Percentiles rank a stretch among this genome's conserved stretches.
Evolutionary conservation across 2,888 invertebrate species (phyloP).

Genomic region (Eupithecia insigniata): DNA sequence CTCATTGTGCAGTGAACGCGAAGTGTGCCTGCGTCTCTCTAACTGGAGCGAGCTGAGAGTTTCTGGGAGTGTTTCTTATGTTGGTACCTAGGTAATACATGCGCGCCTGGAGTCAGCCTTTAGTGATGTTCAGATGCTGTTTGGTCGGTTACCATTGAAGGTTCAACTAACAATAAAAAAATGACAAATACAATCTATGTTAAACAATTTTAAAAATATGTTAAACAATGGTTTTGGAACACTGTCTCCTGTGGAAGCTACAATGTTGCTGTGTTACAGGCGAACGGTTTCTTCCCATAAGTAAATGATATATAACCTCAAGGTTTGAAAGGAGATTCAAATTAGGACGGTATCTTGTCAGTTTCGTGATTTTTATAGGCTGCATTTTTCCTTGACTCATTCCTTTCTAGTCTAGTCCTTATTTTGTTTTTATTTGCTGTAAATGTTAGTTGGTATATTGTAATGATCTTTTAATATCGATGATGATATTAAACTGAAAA

Average conservation of each 20-base stretch:
- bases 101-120: slow-evolving; percentile 3
- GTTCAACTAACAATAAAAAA: too few relatives aligned
- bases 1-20: slow-evolving; percentile 33
- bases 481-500: neutral
- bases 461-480: neutral
- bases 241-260: too few relatives aligned
- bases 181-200: too few relatives aligned
- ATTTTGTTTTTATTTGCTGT: neutral
- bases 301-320: too few relatives aligned
- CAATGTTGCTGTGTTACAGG: too few relatives aligned
- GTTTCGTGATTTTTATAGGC: neutral
- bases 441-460: neutral
- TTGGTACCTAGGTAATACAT: slow-evolving; percentile 30
- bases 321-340: neutral
- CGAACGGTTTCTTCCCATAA: too few relatives aligned
- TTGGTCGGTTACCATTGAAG: neutral
- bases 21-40: slow-evolving; percentile 32
- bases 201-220: too few relatives aligned
- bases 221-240: too few relatives aligned
- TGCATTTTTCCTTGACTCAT: too few relatives aligned
- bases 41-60: slow-evolving; percentile 40
- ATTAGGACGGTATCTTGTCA: neutral
- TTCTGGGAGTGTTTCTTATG: slow-evolving; percentile 36
- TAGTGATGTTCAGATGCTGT: slow-evolving; percentile 11
- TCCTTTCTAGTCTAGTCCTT: neutral